A percentile compares a stretch with the other conserved stretches of the same genome.
Evolutionary conservation across 1,140 invertebrate genomes (phyloP).

Genomic region (Drosophila gunungcola): DNA sequence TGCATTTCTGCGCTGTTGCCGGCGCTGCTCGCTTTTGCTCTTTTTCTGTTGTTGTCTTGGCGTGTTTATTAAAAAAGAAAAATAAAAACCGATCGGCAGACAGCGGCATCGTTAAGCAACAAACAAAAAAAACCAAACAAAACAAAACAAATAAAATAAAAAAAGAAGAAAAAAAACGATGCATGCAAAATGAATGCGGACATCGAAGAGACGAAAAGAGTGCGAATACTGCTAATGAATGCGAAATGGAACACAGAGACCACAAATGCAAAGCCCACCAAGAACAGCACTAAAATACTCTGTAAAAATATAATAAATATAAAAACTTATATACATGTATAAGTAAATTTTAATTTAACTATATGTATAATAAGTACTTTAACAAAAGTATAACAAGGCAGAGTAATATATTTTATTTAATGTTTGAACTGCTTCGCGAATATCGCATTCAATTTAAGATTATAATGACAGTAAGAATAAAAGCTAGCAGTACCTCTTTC

Average conservation of each 20-base stretch:
- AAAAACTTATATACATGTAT: too few species aligned
- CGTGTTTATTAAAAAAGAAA: constrained; percentile 52
- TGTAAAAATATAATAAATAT: not conserved
- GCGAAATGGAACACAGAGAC: constrained; percentile 65
- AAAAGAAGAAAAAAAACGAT: constrained; percentile 34
- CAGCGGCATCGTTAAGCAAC: constrained; percentile 31
- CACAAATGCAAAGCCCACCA: constrained; percentile 22
- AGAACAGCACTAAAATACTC: constrained; percentile 15
- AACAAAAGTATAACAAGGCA: too few species aligned
- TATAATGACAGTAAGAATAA: too few species aligned
- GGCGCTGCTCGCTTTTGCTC: constrained; percentile 42
- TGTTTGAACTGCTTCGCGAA: too few species aligned
- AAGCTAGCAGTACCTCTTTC: too few species aligned
- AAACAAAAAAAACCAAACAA: not conserved
- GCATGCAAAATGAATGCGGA: constrained; percentile 73
- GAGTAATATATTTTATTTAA: too few species aligned
- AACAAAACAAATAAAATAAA: constrained; percentile 5
- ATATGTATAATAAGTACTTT: too few species aligned
- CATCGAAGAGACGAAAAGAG: constrained; percentile 32
- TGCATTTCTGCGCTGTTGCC: constrained; percentile 7
- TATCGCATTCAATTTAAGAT: too few species aligned
- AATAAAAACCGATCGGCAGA: constrained; percentile 26
- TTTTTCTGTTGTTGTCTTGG: constrained; percentile 45
- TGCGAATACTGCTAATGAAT: constrained; percentile 76
- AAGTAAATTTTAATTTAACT: too few species aligned